Evolutionary conservation across 2,888 invertebrate species (phyloP).

Genomic region (Caenorhabditis sp.): DNA sequence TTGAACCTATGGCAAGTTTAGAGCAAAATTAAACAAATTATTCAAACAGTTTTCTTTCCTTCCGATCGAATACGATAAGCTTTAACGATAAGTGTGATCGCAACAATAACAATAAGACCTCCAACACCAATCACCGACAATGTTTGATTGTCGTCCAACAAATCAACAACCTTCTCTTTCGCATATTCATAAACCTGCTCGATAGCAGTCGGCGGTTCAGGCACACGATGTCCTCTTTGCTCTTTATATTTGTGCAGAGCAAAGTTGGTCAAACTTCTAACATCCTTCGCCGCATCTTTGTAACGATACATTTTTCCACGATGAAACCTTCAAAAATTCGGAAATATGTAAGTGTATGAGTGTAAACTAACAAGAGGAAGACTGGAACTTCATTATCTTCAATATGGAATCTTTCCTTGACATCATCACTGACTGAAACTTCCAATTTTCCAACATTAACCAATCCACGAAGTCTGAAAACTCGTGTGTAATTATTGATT

Average conservation of each 20-base stretch:
- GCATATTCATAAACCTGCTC: constrained; percentile 69
- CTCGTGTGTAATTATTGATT: background rate
- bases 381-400: constrained; percentile 70
- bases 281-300: constrained; percentile 69
- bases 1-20: background rate
- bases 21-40: constrained; percentile 3
- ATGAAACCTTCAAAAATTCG: constrained; percentile 59
- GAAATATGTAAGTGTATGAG: no score
- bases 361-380: constrained; percentile 63
- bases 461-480: constrained; percentile 66
- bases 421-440: constrained; percentile 68
- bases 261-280: constrained; percentile 66
- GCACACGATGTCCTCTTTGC: constrained; percentile 60
- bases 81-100: constrained; percentile 64
- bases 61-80: constrained; percentile 61
- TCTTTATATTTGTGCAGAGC: constrained; percentile 70
- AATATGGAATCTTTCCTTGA: constrained; percentile 69
- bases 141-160: constrained; percentile 68
- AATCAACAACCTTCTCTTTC: constrained; percentile 65
- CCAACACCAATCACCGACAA: constrained; percentile 66
- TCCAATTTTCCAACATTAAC: constrained; percentile 70
- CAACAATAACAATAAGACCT: constrained; percentile 65
- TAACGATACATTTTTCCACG: constrained; percentile 71
- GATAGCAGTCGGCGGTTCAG: constrained; percentile 70
- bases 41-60: constrained; percentile 32